These are phyloP conservation scores for Platynereis dumerilii DNA, from an alignment of 2,888 invertebrate species.

Conservation along the genomic window DNA sequence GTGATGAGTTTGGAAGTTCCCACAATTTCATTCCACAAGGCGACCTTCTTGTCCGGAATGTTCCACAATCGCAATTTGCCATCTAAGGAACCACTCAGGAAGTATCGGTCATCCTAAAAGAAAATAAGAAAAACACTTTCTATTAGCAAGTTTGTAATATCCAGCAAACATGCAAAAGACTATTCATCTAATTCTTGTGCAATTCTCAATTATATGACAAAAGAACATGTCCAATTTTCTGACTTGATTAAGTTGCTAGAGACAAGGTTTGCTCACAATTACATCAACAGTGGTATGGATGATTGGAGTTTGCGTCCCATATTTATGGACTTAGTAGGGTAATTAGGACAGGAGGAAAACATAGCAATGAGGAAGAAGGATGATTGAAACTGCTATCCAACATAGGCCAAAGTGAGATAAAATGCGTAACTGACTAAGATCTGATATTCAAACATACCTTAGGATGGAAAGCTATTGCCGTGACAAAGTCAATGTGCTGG, in stretches of 20 bases:
- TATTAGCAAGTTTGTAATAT: background rate
- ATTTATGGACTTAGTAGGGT: too few relatives aligned
- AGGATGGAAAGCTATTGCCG: slow-evolving; percentile 98
- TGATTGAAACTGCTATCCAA: too few relatives aligned
- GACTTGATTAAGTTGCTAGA: background rate
- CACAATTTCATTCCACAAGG: slow-evolving; percentile 59
- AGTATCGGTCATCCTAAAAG: slow-evolving; percentile 74
- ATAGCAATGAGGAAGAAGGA: too few relatives aligned
- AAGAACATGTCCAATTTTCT: too few relatives aligned
- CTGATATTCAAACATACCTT: slow-evolving; percentile 46
- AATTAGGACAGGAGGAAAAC: too few relatives aligned
- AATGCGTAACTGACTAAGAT: too few relatives aligned
- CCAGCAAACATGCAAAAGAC: too few relatives aligned
- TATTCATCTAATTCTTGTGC: too few relatives aligned
- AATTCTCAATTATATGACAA: too few relatives aligned
- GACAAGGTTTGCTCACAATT: background rate
- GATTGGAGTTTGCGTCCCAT: too few relatives aligned
- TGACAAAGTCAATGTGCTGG: slow-evolving; percentile 98
- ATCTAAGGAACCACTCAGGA: slow-evolving; percentile 95
- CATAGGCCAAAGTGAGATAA: background rate
- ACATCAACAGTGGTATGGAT: background rate
- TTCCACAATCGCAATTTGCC: slow-evolving; percentile 99
- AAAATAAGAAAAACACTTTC: background rate
- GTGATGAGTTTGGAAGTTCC: slow-evolving; percentile 89
- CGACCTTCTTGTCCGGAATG: slow-evolving; percentile 98